phyloP scores from a whole-genome alignment of 2,888 invertebrate genomes.

The Falcaria lacertinaria region DNA sequence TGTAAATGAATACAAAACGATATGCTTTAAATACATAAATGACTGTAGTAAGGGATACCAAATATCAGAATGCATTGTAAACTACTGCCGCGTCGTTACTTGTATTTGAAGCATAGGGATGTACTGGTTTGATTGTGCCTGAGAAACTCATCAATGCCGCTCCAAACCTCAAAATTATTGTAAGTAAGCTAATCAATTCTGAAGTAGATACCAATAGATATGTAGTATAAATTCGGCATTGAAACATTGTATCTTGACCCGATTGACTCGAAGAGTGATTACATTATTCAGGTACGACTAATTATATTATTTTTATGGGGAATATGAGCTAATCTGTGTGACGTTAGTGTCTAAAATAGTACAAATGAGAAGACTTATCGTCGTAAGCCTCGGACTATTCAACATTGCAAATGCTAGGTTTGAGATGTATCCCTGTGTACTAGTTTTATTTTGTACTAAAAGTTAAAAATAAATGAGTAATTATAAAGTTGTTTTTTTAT shows the following conservation, averaged over 20 bases:
- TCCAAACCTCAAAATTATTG: conserved; percentile 77
- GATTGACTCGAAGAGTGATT: conserved; percentile 71
- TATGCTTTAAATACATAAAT: conserved; percentile 64
- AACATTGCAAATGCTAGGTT: conserved; percentile 80
- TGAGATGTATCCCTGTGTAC: conserved; percentile 81
- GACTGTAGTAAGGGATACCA: conserved; percentile 17
- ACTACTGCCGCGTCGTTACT: conserved; percentile 32
- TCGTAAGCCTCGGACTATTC: conserved; percentile 80
- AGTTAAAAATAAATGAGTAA: conserved; percentile 80
- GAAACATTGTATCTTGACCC: conserved; percentile 46
- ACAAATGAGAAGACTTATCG: conserved; percentile 81
- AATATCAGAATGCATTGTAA: conserved; percentile 3
- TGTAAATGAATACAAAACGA: conserved; percentile 52
- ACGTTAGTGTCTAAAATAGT: conserved; percentile 80
- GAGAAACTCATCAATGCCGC: conserved; percentile 75
- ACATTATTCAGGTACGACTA: conserved; percentile 77
- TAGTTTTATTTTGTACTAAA: conserved; percentile 81
- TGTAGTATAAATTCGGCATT: conserved; percentile 56
- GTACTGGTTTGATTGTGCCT: conserved; percentile 77
- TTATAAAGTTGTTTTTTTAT: conserved; percentile 28
- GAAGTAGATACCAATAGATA: conserved; percentile 56
- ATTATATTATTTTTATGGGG: conserved; percentile 67
- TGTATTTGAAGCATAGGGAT: conserved; percentile 71
- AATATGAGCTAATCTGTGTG: conserved; percentile 75
- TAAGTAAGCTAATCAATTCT: conserved; percentile 60